Base-by-base conservation (phyloP, 2,888 invertebrate genomes). In the Hybos culiciformis region DNA sequence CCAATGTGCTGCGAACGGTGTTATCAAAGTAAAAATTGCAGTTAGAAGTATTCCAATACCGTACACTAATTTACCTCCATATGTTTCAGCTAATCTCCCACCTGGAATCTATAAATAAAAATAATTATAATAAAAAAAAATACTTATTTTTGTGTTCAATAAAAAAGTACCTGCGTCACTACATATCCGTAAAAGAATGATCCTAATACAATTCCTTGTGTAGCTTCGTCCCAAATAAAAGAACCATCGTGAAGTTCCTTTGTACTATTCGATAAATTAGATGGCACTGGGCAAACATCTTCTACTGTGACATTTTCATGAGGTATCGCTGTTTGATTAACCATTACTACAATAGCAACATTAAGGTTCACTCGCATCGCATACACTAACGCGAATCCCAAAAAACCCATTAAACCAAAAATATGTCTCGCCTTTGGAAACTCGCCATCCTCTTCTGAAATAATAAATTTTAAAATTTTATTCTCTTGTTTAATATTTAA, bases 341-440 rank as follows among this genome's bases (percentile, higher is more conserved):
- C 84, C 94, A 94, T 96, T 23, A 91, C 90, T 23, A 94, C 91
- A 57, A 94, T 88, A 29, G 93, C 92, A 18, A 94, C 87, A 1
- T 91, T 91, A 24, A 94, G 71, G 63, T 90, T 90, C 1, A 90
- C 88, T 46, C 90, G 71, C 83, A 90, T 85, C 1, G 88, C 86
- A 65, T 91, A 91, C 4, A 88, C 85, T 59, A 86, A 80, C 46
- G 85, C 85, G 61, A 88, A 88, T 12, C 90, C 91, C 40, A 88
- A 70, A 59, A 91, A 91, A 14, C 87, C 87, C 70, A 90, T 71
- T 39, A 90, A 72, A 1, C 87, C 87, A 44, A 91, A 71, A 4
- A 84, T 75, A 56, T 83, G 78, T 26, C 88, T 74, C 43, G 82
- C 70, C 67, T 84, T 83, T 50, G 61, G 56, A 24, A 56, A 58